A percentile compares a stretch with the other conserved stretches of the same genome.
Conservation (phyloP, 92 coral and sea anemone species). For the Diadumene lineata region DNA sequence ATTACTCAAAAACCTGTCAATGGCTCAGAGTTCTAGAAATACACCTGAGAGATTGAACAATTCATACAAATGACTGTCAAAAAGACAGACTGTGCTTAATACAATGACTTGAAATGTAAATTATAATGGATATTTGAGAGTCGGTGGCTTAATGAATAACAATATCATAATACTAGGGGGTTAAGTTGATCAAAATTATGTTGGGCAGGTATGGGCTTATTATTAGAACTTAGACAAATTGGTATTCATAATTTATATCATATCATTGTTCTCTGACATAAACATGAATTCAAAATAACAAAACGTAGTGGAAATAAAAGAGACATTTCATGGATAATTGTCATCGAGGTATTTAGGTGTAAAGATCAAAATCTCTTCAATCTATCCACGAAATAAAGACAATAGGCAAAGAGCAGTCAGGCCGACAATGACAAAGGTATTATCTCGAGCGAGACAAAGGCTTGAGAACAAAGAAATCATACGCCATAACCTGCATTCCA, state of each 20-base stretch:
- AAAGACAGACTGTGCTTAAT: background rate
- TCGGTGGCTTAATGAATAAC: background rate
- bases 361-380: background rate
- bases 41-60: background rate
- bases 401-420: background rate
- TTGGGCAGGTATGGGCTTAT: background rate
- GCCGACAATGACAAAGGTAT: constrained; percentile 18
- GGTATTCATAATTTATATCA: background rate
- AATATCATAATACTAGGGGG: background rate
- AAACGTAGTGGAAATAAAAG: background rate
- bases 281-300: background rate
- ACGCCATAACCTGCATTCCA: constrained; percentile 24
- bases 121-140: background rate
- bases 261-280: background rate
- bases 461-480: background rate
- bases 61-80: background rate
- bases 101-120: background rate
- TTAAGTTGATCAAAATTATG: background rate
- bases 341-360: background rate
- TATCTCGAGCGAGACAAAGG: constrained; percentile 9
- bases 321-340: background rate
- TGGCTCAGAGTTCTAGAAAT: no score
- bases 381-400: background rate
- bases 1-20: background rate
- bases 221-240: background rate